Percentiles rank a stretch among this genome's conserved stretches.
phyloP scores from a whole-genome alignment of 2,888 invertebrate species.

The Kryphioiulus occultus region DNA sequence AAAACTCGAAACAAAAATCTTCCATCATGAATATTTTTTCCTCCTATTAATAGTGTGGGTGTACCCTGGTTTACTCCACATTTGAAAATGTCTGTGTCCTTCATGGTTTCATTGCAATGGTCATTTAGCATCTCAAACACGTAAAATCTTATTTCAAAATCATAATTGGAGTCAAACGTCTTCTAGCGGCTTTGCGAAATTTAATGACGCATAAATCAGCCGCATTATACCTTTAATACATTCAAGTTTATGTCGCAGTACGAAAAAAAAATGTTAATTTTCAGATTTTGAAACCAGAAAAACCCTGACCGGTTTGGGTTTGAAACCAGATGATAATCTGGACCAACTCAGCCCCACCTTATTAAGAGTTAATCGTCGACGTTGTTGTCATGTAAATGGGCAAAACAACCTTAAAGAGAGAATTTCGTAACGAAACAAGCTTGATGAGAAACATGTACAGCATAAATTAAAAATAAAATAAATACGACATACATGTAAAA shows the following conservation, averaged over 20 bases:
- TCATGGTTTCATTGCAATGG: neutral
- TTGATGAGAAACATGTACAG: neutral
- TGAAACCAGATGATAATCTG: neutral
- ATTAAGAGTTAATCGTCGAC: neutral
- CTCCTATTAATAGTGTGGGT: neutral
- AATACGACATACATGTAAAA: neutral
- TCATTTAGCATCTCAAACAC: neutral
- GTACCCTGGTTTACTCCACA: neutral
- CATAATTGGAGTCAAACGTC: slow-evolving; percentile 26
- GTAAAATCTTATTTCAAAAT: neutral
- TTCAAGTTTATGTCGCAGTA: neutral
- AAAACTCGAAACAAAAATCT: neutral
- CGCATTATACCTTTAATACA: neutral
- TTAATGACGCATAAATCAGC: slow-evolving; percentile 17
- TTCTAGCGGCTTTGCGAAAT: neutral
- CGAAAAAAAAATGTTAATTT: neutral
- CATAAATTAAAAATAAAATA: neutral
- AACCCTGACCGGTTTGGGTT: neutral
- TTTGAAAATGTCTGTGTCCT: neutral
- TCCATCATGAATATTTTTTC: neutral
- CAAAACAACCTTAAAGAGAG: neutral
- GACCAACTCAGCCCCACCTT: neutral
- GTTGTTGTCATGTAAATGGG: neutral
- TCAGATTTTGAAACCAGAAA: slow-evolving; percentile 20
- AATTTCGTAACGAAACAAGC: neutral